Base-by-base conservation (phyloP, 2,888 invertebrate genomes). In the Apamea crenata region DNA sequence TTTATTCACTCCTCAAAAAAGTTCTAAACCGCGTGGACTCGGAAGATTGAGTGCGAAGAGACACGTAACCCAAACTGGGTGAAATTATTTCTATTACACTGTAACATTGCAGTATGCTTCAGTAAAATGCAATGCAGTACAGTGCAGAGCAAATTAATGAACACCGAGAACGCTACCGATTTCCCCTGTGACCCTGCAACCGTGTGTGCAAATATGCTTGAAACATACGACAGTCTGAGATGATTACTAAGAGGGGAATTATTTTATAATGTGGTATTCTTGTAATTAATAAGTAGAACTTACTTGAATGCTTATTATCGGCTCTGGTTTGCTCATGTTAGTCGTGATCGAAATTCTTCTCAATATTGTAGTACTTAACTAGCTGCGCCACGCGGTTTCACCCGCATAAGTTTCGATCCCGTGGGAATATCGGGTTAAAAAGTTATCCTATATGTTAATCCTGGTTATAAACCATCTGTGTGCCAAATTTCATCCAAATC, bases 81-180 rank as follows among this genome's bases (percentile, higher is more conserved):
- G 72, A 82, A 74, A 67, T 68, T 61, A 79, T 72, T 71, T 21
- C 7, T n/a, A 67, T 69, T 61, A 77, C 29, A 73, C 14, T 82
- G 70, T 82, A 81, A 73, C 12, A 16, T 61, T 81, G 68, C 56
- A 56, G 29, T 70, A 29, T 56, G 63, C 44, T 36, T 61, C 36
- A 67, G 40, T 74, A 8, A 32, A 77, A 70, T 73, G 66, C 67
- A 80, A 83, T 77, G 75, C 77, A 77, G 74, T 77, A 59, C 75
- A 87, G 71, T 83, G 84, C 65, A 77, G 84, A 63, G 76, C 74
- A 83, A 84, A 85, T 84, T 80, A 87, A 85, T 87, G 72, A 77
- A 66, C 36, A 56, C 36, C 29, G 32, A 71, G 72, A 71, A 77
- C 50, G 71, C 63, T 61, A 78, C 80, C 66, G 59, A 72, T 87